Conservation (phyloP, 2,113 vertebrate genomes). For the Zootoca vivipara region DNA sequence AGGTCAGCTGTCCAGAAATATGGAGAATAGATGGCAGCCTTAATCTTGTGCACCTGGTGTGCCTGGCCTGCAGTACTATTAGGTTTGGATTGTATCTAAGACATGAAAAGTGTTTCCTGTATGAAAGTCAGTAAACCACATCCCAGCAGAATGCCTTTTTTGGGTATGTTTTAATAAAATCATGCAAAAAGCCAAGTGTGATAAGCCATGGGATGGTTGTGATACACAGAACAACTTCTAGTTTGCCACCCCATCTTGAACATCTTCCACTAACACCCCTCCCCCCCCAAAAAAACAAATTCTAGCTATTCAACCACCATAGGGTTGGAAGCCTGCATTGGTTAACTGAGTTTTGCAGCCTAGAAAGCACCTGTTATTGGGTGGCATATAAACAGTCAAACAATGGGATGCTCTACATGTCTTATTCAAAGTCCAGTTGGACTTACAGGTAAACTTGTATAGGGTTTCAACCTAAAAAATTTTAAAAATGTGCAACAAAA, state of each 20-base stretch:
- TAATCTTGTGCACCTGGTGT: constrained; percentile 20
- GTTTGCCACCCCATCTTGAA: neutral
- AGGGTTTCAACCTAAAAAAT: neutral
- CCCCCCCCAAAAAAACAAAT: too few relatives aligned
- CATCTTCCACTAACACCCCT: neutral
- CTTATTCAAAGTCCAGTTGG: neutral
- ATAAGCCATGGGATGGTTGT: neutral
- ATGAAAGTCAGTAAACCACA: constrained; percentile 38
- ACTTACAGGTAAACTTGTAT: neutral
- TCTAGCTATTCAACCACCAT: neutral
- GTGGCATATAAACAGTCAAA: neutral
- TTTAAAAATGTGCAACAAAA: too few relatives aligned
- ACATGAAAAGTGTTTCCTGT: constrained; percentile 55
- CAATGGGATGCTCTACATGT: neutral
- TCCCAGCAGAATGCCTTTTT: constrained; percentile 1
- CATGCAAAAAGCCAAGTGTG: constrained; percentile 46
- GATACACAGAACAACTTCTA: neutral
- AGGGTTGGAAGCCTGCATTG: too few relatives aligned
- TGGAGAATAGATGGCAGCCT: constrained; percentile 45
- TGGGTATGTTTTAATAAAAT: constrained; percentile 48
- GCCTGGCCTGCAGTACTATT: constrained; percentile 13
- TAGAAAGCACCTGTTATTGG: neutral
- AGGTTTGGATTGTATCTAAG: constrained; percentile 34
- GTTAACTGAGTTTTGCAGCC: neutral
- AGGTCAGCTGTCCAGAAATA: constrained; percentile 27